Conservation (phyloP, 2,113 vertebrate species). For the Siphamia tubifer region DNA sequence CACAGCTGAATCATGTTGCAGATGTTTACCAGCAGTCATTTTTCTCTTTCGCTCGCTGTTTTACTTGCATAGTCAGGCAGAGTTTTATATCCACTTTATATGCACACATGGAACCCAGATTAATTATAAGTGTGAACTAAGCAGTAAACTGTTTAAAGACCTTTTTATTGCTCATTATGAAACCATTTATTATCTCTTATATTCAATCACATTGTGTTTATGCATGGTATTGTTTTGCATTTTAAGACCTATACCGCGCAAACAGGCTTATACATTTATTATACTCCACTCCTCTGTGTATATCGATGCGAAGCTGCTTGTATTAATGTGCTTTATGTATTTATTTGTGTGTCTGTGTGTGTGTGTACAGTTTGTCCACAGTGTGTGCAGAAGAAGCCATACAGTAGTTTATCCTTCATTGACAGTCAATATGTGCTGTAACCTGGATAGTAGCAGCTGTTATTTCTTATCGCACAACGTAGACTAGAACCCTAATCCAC, state of each 20-base stretch:
- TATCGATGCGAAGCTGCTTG: constrained; percentile 1
- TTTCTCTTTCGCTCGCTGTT: constrained; percentile 37
- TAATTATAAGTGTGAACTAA: constrained; percentile 76
- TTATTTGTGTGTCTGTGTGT: neutral
- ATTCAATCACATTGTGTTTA: constrained; percentile 65
- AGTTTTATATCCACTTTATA: constrained; percentile 64
- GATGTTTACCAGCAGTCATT: constrained; percentile 61
- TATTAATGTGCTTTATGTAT: neutral
- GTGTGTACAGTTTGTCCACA: constrained; percentile 14
- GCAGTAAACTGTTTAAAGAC: constrained; percentile 73
- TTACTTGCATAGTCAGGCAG: constrained; percentile 34
- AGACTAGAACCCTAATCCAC: constrained; percentile 72
- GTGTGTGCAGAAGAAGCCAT: constrained; percentile 11
- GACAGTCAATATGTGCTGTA: constrained; percentile 56
- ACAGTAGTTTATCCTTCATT: constrained; percentile 61
- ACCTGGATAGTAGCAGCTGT: constrained; percentile 64
- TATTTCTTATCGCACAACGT: constrained; percentile 62
- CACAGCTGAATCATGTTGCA: constrained; percentile 41
- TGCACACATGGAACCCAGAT: constrained; percentile 68
- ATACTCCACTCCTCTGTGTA: constrained; percentile 37
- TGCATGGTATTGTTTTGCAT: constrained; percentile 65
- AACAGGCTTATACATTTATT: constrained; percentile 54
- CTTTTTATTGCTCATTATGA: constrained; percentile 74
- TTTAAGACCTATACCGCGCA: constrained; percentile 43
- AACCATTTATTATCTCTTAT: constrained; percentile 71